Percentiles rank a stretch among this genome's conserved stretches.
phyloP scores from a whole-genome alignment of 2,113 vertebrate genomes.

The Irena cyanogastra region DNA sequence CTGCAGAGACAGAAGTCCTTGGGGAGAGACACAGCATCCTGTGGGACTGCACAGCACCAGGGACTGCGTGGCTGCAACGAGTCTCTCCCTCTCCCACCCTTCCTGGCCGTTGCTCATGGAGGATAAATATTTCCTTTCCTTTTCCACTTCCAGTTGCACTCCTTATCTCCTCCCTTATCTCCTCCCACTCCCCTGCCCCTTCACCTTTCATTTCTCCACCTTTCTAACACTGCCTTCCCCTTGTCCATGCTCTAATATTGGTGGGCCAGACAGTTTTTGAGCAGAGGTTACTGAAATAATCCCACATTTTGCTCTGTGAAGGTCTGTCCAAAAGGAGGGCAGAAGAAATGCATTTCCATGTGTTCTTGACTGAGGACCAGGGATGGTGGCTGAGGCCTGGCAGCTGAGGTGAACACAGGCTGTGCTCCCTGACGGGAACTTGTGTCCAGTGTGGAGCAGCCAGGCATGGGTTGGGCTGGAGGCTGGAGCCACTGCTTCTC shows the following conservation, averaged over 20 bases:
- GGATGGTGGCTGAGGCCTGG: not conserved
- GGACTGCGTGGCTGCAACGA: rapidly evolving
- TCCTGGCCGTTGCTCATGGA: not conserved
- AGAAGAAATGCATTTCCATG: not conserved
- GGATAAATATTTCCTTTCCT: not conserved
- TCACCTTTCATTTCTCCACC: not conserved
- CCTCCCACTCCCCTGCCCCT: not conserved
- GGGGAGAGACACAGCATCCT: rapidly evolving
- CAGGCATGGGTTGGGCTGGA: not conserved
- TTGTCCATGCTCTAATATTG: not conserved
- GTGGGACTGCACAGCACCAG: not conserved
- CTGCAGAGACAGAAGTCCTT: not conserved
- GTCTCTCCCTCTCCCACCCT: not conserved
- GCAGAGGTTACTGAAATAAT: not conserved
- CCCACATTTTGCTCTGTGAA: not conserved
- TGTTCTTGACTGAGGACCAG: not conserved
- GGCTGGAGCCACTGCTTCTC: not conserved
- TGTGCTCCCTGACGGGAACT: not conserved
- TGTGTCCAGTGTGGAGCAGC: not conserved
- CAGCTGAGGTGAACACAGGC: not conserved
- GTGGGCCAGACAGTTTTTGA: not conserved
- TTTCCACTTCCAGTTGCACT: not conserved
- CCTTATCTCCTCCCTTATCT: not conserved
- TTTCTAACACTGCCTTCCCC: not conserved
- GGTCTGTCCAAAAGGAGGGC: not conserved